phyloP scores from a whole-genome alignment of 30 jellyfish, hydroid and myxozoan species.

The Nemopilema nomurai region DNA sequence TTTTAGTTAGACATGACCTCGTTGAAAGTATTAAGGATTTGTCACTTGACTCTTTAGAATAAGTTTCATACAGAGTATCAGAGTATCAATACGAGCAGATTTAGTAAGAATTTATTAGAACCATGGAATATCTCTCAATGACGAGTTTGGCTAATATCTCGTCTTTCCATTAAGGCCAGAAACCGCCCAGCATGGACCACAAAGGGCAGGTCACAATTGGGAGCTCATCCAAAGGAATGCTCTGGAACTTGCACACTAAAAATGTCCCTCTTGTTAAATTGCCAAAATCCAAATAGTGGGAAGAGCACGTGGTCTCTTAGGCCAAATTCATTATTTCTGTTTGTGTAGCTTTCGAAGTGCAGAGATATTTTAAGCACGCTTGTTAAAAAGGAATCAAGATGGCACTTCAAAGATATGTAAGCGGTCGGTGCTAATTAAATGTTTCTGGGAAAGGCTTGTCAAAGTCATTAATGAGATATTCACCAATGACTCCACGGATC shows the following conservation, averaged over 20 bases:
- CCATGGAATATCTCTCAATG: not conserved
- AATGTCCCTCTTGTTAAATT: not conserved
- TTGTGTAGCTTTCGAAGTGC: not conserved
- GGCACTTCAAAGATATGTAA: not conserved
- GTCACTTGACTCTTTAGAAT: not conserved
- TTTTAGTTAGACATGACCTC: no score
- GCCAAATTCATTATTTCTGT: not conserved
- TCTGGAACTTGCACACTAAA: not conserved
- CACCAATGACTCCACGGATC: no score
- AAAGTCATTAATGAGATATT: not conserved
- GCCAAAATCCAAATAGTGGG: not conserved
- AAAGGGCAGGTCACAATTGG: not conserved
- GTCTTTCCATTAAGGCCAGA: not conserved
- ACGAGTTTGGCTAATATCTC: not conserved
- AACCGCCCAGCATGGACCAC: not conserved
- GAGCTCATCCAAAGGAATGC: not conserved
- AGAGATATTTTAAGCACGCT: not conserved
- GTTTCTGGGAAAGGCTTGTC: not conserved
- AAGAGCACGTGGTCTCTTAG: not conserved
- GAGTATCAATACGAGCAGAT: not conserved
- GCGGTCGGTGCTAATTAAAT: not conserved
- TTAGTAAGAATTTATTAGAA: no score
- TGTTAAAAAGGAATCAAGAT: not conserved
- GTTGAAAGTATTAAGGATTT: not conserved
- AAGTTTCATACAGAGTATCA: not conserved